Percentiles rank a stretch among this genome's conserved stretches.
phyloP scores from a whole-genome alignment of 2,888 invertebrate genomes.

The Matsumyia berberina region DNA sequence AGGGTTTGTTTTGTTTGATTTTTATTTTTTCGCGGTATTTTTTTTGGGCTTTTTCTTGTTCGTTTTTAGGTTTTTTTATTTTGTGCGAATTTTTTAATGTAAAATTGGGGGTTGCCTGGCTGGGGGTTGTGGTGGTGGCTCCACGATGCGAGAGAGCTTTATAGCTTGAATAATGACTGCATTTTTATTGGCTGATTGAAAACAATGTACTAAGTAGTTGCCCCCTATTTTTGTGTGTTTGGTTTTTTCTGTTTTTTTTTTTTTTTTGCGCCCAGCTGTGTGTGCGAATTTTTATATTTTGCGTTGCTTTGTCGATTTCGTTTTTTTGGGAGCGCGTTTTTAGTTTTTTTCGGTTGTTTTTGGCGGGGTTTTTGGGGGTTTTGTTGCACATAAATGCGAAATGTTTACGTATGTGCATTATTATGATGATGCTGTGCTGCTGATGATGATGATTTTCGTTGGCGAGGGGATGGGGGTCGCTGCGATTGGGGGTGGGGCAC shows the following conservation, averaged over 20 bases:
- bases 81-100: conserved; percentile 72
- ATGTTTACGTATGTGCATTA: conserved; percentile 83
- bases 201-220: conserved; percentile 82
- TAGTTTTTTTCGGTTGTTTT: conserved; percentile 67
- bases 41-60: conserved; percentile 50
- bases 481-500: conserved; percentile 39
- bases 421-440: conserved; percentile 77
- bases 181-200: conserved; percentile 84
- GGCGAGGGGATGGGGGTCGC: conserved; percentile 19
- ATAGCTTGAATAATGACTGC: conserved; percentile 83
- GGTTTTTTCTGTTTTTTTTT: conserved; percentile 74
- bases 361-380: conserved; percentile 68
- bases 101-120: conserved; percentile 30
- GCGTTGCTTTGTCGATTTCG: conserved; percentile 69
- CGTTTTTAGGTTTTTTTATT: conserved; percentile 69
- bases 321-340: conserved; percentile 62
- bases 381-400: conserved; percentile 79
- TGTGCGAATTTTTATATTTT: conserved; percentile 77
- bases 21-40: conserved; percentile 62
- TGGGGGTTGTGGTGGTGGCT: conserved; percentile 65
- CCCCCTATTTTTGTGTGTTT: conserved; percentile 80
- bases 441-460: conserved; percentile 41
- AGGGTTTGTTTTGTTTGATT: conserved; percentile 71
- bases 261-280: conserved; percentile 69
- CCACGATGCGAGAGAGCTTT: conserved; percentile 77